A percentile compares a stretch with the other conserved stretches of the same genome.
Conservation (phyloP, 2,113 vertebrate species). For the Terrapene triunguis region DNA sequence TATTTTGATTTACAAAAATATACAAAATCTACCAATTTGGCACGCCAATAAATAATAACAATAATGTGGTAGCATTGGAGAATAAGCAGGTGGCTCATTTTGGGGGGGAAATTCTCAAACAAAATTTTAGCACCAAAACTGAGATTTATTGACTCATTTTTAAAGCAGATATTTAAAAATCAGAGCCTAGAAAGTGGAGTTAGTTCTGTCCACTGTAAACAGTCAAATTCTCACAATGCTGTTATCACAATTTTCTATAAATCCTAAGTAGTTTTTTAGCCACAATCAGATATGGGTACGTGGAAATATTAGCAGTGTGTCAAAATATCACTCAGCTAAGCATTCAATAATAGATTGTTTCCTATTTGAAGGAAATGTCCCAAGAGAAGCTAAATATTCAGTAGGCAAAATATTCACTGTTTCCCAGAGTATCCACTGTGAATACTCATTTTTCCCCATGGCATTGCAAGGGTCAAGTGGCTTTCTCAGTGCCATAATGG, state of each 20-base stretch:
- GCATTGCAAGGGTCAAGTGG: background rate
- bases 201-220: background rate
- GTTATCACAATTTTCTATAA: background rate
- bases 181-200: background rate
- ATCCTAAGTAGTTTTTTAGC: background rate
- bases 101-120: background rate
- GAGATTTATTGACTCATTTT: background rate
- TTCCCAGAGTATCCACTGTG: background rate
- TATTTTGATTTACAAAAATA: background rate
- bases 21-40: background rate
- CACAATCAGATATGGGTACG: background rate
- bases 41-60: background rate
- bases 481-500: background rate
- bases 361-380: background rate
- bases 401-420: background rate
- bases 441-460: background rate
- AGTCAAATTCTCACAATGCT: background rate
- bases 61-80: background rate
- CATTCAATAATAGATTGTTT: background rate
- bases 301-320: background rate
- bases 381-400: background rate
- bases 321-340: background rate
- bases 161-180: background rate
- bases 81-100: background rate
- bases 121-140: background rate